Evolutionary conservation across 2,888 invertebrate genomes (phyloP).

Genomic region (Tridacna gigas): DNA sequence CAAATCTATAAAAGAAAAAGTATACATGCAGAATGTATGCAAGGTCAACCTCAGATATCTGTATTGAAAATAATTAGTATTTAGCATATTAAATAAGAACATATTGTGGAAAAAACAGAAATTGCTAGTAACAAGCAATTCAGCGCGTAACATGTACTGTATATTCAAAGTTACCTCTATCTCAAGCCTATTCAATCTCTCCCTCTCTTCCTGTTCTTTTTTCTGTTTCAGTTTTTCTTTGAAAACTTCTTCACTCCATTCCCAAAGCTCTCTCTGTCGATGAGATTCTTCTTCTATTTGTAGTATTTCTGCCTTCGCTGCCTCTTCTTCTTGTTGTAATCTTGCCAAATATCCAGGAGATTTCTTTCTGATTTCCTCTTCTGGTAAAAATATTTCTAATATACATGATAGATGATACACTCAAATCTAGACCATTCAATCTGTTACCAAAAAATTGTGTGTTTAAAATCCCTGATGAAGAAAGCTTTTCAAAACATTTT

Average conservation of each 20-base stretch:
- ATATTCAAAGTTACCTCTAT: conserved; percentile 72
- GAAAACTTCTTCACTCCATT: conserved; percentile 77
- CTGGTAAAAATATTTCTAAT: conserved; percentile 29
- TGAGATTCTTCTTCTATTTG: conserved; percentile 65
- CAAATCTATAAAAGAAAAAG: no score
- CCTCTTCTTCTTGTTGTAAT: conserved; percentile 60
- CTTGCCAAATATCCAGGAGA: conserved; percentile 58
- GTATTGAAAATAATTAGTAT: no score
- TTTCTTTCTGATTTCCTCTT: conserved; percentile 51
- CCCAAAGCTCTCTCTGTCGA: conserved; percentile 76
- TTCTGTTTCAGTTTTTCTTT: conserved; percentile 72
- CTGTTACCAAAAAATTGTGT: no score
- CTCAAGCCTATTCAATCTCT: conserved; percentile 75
- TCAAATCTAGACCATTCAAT: no score
- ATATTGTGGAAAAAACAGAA: neutral
- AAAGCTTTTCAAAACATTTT: no score
- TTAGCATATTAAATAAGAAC: no score
- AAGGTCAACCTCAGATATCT: no score
- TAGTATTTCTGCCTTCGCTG: conserved; percentile 57
- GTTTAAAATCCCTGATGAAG: no score
- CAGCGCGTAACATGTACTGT: neutral
- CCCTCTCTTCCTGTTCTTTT: conserved; percentile 77
- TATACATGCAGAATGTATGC: no score
- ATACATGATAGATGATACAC: no score
- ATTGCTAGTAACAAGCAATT: neutral